Percentiles rank a stretch among this genome's conserved stretches.
phyloP scores from a whole-genome alignment of 2,113 vertebrate genomes.

The Lonchura striata region DNA sequence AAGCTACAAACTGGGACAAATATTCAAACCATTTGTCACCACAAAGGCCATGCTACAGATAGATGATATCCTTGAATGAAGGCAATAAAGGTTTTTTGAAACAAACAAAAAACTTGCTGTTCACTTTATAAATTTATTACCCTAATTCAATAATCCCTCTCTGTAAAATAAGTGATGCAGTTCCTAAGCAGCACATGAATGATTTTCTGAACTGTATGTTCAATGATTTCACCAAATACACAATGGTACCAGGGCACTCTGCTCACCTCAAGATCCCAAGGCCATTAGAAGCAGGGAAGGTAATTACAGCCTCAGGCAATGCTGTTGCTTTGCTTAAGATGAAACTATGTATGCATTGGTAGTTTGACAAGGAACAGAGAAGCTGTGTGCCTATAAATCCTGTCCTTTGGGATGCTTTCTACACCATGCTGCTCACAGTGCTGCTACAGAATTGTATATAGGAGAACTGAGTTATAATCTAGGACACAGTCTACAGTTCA shows the following conservation, averaged over 20 bases:
- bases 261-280: background rate
- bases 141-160: background rate
- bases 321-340: background rate
- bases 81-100: background rate
- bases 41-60: background rate
- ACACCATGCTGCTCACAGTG: fast-evolving
- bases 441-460: fast-evolving
- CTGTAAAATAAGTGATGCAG: background rate
- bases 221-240: background rate
- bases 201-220: background rate
- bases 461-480: background rate
- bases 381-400: background rate
- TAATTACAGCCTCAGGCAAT: background rate
- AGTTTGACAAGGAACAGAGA: background rate
- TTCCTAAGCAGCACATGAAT: background rate
- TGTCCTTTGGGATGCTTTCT: background rate
- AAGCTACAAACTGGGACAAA: background rate
- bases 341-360: fast-evolving
- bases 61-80: background rate
- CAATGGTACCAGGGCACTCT: background rate
- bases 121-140: background rate
- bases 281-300: no score
- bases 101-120: background rate
- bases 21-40: background rate
- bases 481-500: background rate